Evolutionary conservation across 2,113 vertebrate species (phyloP).

Genomic region (Pangasianodon gigas): DNA sequence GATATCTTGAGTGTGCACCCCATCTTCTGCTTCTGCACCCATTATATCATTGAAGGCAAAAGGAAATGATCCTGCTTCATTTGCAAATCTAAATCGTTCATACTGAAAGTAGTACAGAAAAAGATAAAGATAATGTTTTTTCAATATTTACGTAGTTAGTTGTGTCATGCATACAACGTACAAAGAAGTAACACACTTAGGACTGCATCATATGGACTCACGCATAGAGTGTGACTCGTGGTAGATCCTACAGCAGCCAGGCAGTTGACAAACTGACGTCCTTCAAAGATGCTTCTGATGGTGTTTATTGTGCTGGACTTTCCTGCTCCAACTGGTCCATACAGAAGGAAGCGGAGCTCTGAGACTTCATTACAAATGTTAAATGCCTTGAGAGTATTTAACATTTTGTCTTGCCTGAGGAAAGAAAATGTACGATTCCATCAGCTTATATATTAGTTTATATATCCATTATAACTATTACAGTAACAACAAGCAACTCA

Average conservation of each 20-base stretch:
- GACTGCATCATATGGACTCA: neutral
- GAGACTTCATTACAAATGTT: neutral
- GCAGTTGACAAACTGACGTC: neutral
- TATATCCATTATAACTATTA: neutral
- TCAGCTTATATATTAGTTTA: neutral
- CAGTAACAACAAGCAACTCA: neutral
- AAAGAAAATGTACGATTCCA: neutral
- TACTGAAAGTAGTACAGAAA: conserved; percentile 27
- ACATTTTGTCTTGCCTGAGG: neutral
- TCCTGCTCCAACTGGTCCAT: conserved; percentile 29
- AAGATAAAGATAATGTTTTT: too few relatives aligned
- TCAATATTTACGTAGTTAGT: neutral
- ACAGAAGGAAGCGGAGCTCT: conserved; percentile 36
- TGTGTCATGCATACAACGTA: neutral
- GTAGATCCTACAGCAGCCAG: neutral
- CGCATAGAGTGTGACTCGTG: neutral
- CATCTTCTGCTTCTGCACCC: conserved; percentile 24
- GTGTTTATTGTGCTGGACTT: conserved; percentile 44
- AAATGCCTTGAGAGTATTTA: neutral
- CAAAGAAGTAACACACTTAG: neutral
- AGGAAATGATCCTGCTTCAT: neutral
- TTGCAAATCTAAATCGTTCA: conserved; percentile 21
- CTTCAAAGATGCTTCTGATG: conserved; percentile 24
- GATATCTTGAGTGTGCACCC: conserved; percentile 36
- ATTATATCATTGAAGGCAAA: conserved; percentile 47